These are phyloP conservation scores for Neoaliturus tenellus DNA, from an alignment of 2,888 invertebrate genomes.

Conservation along the genomic window DNA sequence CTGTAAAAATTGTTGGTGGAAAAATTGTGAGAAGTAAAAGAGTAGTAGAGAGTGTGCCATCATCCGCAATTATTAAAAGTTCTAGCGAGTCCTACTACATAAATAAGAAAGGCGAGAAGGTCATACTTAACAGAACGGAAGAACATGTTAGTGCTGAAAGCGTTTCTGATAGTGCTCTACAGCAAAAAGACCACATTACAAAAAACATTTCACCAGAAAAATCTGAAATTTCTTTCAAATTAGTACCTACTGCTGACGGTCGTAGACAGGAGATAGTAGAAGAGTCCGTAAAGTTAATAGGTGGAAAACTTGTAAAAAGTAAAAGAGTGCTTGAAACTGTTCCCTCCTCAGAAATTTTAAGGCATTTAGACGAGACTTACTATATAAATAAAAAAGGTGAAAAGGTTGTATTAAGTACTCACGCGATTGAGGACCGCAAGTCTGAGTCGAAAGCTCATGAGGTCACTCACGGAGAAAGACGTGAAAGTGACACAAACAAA, in stretches of 20 bases:
- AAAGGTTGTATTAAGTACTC: not conserved
- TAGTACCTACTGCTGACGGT: not conserved
- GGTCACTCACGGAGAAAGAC: not conserved
- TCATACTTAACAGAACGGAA: constrained; percentile 2
- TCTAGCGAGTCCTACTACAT: not conserved
- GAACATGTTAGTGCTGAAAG: not conserved
- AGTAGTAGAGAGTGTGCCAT: not conserved
- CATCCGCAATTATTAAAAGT: not conserved
- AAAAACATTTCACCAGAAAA: not conserved
- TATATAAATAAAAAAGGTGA: constrained; percentile 27
- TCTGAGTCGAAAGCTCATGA: not conserved
- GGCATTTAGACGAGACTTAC: not conserved
- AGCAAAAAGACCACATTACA: not conserved
- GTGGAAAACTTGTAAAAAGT: constrained; percentile 62
- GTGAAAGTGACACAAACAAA: not conserved
- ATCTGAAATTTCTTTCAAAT: not conserved
- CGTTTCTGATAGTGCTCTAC: not conserved
- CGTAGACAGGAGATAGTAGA: not conserved
- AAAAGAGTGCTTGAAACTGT: not conserved
- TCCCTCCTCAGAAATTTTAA: not conserved
- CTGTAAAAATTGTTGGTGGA: constrained; percentile 63
- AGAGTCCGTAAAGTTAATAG: constrained; percentile 61
- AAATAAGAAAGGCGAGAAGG: constrained; percentile 13
- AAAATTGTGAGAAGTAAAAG: constrained; percentile 60
- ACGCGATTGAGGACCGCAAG: not conserved